Conservation (phyloP, 2,113 vertebrate species). For the Corythaeola cristata region DNA sequence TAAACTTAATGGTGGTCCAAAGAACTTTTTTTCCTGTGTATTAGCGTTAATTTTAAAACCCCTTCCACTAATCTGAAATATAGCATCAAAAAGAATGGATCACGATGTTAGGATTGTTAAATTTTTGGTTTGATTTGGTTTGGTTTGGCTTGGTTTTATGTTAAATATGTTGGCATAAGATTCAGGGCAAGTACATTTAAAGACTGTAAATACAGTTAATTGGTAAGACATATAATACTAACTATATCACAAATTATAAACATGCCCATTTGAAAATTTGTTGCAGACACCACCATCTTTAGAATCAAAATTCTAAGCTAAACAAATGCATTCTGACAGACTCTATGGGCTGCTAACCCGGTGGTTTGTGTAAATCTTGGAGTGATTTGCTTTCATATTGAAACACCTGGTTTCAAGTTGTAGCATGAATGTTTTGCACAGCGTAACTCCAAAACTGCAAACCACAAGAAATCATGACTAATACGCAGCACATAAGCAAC, state of each 20-base stretch:
- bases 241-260: background rate
- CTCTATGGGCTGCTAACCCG: background rate
- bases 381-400: conserved; percentile 11
- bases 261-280: background rate
- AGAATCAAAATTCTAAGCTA: background rate
- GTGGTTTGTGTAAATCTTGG: background rate
- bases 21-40: background rate
- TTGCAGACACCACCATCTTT: background rate
- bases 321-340: background rate
- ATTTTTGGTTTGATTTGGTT: background rate
- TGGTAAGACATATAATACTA: background rate
- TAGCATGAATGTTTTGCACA: background rate
- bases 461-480: conserved; percentile 18
- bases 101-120: background rate
- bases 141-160: background rate
- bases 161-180: background rate
- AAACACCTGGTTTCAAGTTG: conserved; percentile 37
- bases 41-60: background rate
- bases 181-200: background rate
- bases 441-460: conserved; percentile 13
- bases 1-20: background rate
- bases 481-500: background rate
- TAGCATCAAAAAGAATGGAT: background rate
- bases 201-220: background rate
- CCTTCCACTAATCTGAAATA: background rate